Percentiles rank a stretch among this genome's conserved stretches.
phyloP scores from a whole-genome alignment of 2,113 vertebrate species.

The Rhabdornis inornatus region DNA sequence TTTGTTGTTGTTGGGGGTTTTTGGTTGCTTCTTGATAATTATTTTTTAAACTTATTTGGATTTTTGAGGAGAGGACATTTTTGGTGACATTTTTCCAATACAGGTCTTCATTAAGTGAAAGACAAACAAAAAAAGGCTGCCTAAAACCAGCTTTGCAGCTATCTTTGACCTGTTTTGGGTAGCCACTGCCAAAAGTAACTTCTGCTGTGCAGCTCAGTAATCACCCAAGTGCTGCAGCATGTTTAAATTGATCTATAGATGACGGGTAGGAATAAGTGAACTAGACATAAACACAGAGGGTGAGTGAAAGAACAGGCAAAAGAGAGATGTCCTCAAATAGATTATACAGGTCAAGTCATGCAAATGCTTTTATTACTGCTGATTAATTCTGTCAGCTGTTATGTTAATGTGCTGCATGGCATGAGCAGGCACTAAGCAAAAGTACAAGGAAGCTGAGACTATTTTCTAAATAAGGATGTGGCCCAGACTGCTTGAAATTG shows the following conservation, averaged over 20 bases:
- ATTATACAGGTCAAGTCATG: conserved; percentile 39
- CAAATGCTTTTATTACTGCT: conserved; percentile 23
- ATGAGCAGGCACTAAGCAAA: background rate
- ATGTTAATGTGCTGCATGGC: conserved; percentile 17
- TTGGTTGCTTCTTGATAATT: background rate
- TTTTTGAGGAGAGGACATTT: background rate
- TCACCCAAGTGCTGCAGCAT: background rate
- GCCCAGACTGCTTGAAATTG: conserved; percentile 3
- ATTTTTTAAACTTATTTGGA: background rate
- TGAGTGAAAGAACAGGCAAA: conserved; percentile 15
- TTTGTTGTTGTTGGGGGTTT: no score
- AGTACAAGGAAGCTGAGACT: background rate
- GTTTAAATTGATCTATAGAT: background rate
- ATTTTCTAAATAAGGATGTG: conserved; percentile 58
- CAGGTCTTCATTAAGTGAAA: background rate
- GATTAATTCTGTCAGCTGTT: conserved; percentile 56
- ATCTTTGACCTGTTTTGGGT: background rate
- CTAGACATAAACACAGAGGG: conserved; percentile 19
- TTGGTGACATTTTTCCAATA: background rate
- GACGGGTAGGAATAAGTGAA: background rate
- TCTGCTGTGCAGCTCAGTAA: background rate
- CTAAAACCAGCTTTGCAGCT: background rate
- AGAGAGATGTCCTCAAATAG: conserved; percentile 28
- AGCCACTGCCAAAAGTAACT: background rate
- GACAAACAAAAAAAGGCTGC: background rate